A percentile compares a stretch with the other conserved stretches of the same genome.
Evolutionary conservation across 2,888 invertebrate species (phyloP).

Genomic region (Phoenoteleia sp.): DNA sequence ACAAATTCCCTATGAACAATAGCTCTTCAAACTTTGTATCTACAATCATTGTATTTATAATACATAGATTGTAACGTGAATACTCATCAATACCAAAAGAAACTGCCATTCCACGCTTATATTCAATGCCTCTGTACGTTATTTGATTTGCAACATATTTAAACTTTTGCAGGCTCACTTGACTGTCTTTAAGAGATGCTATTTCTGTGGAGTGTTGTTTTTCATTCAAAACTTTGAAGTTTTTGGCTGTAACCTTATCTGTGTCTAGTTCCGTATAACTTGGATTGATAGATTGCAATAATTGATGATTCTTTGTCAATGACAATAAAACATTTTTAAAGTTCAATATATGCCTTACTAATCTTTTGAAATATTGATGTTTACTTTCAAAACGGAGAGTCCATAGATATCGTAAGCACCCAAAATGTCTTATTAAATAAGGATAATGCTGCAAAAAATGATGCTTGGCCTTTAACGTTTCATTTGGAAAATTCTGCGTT

Average conservation of each 20-base stretch:
- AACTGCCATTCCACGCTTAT: conserved; percentile 6
- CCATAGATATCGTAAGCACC: conserved; percentile 66
- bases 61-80: not conserved
- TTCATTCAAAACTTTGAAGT: not conserved
- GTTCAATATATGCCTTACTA: conserved; percentile 57
- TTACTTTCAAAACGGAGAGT: conserved; percentile 75
- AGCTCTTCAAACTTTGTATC: not conserved
- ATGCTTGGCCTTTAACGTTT: conserved; percentile 70
- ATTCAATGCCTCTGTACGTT: conserved; percentile 1
- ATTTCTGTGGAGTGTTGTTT: not conserved
- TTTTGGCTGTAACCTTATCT: conserved; percentile 8
- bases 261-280: conserved; percentile 12
- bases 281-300: conserved; percentile 3
- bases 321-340: conserved; percentile 68
- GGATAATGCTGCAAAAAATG: conserved; percentile 70
- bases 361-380: conserved; percentile 53
- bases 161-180: no score
- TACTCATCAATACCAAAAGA: not conserved
- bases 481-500: conserved; percentile 49
- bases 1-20: not conserved
- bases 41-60: not conserved
- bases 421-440: conserved; percentile 65
- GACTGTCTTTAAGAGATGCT: not conserved
- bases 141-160: not conserved
- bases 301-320: conserved; percentile 57